Conservation (phyloP, 2,888 invertebrate genomes). For the Eurois occulta region DNA sequence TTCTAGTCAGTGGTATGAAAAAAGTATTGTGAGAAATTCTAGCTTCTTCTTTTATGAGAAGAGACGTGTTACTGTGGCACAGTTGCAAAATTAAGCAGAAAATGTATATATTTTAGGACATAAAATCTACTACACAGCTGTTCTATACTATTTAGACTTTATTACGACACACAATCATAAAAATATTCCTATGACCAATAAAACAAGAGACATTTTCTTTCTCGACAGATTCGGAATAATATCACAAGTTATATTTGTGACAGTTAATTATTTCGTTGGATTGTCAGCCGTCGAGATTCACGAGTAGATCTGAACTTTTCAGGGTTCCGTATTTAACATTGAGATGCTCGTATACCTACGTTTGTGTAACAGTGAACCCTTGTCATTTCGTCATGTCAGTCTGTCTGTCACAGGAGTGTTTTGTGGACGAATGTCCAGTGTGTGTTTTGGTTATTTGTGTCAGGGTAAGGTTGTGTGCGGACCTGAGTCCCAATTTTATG, state of each 20-base stretch:
- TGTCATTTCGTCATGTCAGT: slow-evolving; percentile 52
- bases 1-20: too few species aligned
- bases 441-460: slow-evolving; percentile 27
- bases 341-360: slow-evolving; percentile 3
- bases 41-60: too few species aligned
- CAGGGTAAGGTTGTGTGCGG: neutral
- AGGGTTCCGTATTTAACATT: neutral
- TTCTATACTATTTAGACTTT: neutral
- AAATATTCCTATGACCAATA: neutral
- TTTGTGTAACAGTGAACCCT: slow-evolving; percentile 48
- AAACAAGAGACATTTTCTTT: neutral
- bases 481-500: neutral
- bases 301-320: slow-evolving; percentile 23
- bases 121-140: too few species aligned
- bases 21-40: too few species aligned
- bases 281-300: slow-evolving; percentile 46
- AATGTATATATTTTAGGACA: too few species aligned
- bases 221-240: slow-evolving; percentile 10
- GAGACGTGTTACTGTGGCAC: too few species aligned
- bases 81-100: too few species aligned
- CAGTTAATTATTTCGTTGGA: slow-evolving; percentile 49
- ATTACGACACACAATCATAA: neutral
- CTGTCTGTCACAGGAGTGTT: slow-evolving; percentile 41
- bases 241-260: slow-evolving; percentile 13
- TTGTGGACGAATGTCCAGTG: slow-evolving; percentile 7